Evolutionary conservation across 2,113 vertebrate species (phyloP).

Genomic region (Pedionomus torquatus): DNA sequence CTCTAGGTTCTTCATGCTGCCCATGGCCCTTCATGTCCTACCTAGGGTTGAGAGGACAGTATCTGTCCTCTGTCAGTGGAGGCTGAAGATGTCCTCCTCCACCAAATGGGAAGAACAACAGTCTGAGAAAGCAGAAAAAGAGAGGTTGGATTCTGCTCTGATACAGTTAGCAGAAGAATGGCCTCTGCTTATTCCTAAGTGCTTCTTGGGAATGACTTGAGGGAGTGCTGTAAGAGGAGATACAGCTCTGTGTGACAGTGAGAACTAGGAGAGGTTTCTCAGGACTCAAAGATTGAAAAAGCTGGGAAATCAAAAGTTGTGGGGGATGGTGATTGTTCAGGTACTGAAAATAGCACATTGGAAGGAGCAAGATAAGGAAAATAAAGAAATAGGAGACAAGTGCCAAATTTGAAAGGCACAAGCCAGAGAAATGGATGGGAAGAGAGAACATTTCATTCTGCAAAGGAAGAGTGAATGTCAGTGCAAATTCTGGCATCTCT

Average conservation of each 20-base stretch:
- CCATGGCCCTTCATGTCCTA: not conserved
- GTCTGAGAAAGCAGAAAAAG: not conserved
- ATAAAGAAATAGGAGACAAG: not conserved
- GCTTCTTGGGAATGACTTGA: not conserved
- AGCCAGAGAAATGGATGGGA: not conserved
- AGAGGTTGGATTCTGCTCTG: not conserved
- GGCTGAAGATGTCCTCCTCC: not conserved
- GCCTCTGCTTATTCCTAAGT: not conserved
- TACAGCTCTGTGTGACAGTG: not conserved
- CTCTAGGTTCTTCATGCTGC: not conserved
- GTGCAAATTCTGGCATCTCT: slow-evolving; percentile 13
- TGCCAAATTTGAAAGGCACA: slow-evolving; percentile 7
- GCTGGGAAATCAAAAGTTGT: not conserved
- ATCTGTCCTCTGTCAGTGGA: not conserved
- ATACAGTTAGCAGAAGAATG: not conserved
- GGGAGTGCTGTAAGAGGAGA: not conserved
- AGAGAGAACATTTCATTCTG: slow-evolving; percentile 36
- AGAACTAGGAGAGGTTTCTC: not conserved
- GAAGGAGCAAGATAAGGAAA: not conserved
- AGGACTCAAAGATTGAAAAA: not conserved
- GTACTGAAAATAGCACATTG: not conserved
- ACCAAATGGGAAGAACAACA: not conserved
- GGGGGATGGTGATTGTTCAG: not conserved
- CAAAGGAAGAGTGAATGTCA: not conserved
- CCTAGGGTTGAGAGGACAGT: not conserved